Percentiles rank a stretch among this genome's conserved stretches.
These are phyloP conservation scores for Hycleus phaleratus DNA, from an alignment of 1,140 invertebrate genomes.

Conservation along the genomic window DNA sequence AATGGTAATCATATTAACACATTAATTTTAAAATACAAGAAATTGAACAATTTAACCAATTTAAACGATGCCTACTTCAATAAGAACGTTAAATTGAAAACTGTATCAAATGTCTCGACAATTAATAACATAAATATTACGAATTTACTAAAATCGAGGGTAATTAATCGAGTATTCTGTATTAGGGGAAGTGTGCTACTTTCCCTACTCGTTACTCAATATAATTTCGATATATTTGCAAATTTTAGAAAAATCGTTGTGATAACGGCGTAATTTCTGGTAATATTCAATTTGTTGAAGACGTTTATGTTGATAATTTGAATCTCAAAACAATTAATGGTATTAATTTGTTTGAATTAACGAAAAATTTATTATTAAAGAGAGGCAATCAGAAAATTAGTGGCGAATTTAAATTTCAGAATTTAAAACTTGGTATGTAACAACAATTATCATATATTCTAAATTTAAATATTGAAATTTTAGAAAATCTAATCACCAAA, in stretches of 20 bases:
- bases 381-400: slow-evolving; percentile 26
- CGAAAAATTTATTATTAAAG: slow-evolving; percentile 25
- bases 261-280: slow-evolving; percentile 7
- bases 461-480: slow-evolving; percentile 12
- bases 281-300: slow-evolving; percentile 17
- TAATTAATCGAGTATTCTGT: slow-evolving; percentile 7
- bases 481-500: slow-evolving; percentile 26
- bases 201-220: too few relatives aligned
- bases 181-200: neutral
- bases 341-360: slow-evolving; percentile 22
- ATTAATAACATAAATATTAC: slow-evolving; percentile 27
- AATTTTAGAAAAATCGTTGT: neutral
- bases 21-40: neutral
- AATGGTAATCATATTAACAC: slow-evolving; percentile 10
- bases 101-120: slow-evolving; percentile 21
- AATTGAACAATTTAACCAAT: neutral
- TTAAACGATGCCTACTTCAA: slow-evolving; percentile 9
- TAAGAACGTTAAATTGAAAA: slow-evolving; percentile 25
- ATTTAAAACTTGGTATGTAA: slow-evolving; percentile 18
- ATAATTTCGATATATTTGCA: too few relatives aligned
- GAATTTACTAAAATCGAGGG: slow-evolving; percentile 16
- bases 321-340: slow-evolving; percentile 22
- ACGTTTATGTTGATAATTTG: slow-evolving; percentile 22
- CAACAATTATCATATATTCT: neutral
- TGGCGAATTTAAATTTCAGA: slow-evolving; percentile 25